Conservation (phyloP, 2,888 invertebrate species). For the Euproctis similis region DNA sequence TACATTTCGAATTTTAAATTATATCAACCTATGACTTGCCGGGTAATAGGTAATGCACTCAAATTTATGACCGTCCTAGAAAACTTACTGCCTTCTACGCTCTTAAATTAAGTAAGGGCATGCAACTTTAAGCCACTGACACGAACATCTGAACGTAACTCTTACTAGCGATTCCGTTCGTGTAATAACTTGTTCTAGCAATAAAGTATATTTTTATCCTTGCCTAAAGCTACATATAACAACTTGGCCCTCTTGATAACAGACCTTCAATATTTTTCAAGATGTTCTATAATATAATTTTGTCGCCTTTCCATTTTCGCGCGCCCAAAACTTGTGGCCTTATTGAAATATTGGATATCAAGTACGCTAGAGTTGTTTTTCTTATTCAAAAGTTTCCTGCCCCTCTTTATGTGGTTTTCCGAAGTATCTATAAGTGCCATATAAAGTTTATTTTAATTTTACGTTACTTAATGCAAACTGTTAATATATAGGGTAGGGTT, state of each 20-base stretch:
- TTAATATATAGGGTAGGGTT: constrained; percentile 36
- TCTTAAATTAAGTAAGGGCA: constrained; percentile 6
- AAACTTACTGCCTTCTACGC: constrained; percentile 6
- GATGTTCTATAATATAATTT: constrained; percentile 70
- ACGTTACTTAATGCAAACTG: constrained; percentile 36
- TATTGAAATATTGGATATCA: constrained; percentile 74
- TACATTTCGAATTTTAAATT: no score
- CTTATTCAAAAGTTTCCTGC: constrained; percentile 57
- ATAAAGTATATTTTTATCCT: constrained; percentile 14
- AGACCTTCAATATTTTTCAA: constrained; percentile 53
- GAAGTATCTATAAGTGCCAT: constrained; percentile 39
- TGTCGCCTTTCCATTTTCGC: constrained; percentile 64
- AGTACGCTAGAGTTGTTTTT: constrained; percentile 64
- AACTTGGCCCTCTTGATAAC: constrained; percentile 37
- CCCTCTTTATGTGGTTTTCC: constrained; percentile 32
- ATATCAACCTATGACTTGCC: no score
- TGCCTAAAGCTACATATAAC: constrained; percentile 29
- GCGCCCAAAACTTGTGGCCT: constrained; percentile 56
- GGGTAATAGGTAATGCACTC: constrained; percentile 8
- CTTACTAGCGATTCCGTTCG: constrained; percentile 15
- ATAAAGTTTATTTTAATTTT: constrained; percentile 52
- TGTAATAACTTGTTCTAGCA: constrained; percentile 19
- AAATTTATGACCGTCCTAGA: constrained; percentile 8
- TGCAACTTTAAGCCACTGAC: constrained; percentile 1
- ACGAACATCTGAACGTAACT: constrained; percentile 17